These are phyloP conservation scores for Eilema caniola DNA, from an alignment of 2,888 invertebrate genomes.

Conservation along the genomic window DNA sequence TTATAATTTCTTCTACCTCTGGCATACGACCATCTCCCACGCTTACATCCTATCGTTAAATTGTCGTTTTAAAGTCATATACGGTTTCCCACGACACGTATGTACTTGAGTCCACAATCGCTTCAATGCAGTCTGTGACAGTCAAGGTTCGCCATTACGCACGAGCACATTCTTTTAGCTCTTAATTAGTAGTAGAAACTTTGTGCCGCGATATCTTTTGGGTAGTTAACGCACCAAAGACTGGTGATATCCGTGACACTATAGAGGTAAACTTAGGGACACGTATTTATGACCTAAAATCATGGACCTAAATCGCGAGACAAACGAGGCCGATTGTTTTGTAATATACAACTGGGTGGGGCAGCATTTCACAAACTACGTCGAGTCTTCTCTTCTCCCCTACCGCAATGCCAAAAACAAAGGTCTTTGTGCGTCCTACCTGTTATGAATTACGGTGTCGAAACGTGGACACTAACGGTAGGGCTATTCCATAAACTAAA, in stretches of 20 bases:
- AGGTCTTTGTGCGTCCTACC: too few species aligned
- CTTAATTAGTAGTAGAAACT: not conserved
- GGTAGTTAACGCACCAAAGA: not conserved
- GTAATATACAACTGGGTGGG: too few species aligned
- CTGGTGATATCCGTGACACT: not conserved
- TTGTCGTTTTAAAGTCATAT: constrained; percentile 47
- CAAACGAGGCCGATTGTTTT: too few species aligned
- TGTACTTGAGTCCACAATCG: constrained; percentile 37
- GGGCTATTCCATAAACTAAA: too few species aligned
- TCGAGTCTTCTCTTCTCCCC: too few species aligned
- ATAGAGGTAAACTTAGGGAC: too few species aligned
- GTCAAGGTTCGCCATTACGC: constrained; percentile 34
- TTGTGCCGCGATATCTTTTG: not conserved
- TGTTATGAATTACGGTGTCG: too few species aligned
- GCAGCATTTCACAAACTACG: too few species aligned
- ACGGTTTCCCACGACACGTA: constrained; percentile 45
- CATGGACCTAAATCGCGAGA: too few species aligned
- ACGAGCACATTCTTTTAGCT: not conserved
- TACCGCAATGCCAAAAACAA: too few species aligned
- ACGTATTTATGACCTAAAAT: too few species aligned
- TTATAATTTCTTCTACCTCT: not conserved
- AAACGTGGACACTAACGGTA: too few species aligned
- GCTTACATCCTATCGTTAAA: constrained; percentile 49
- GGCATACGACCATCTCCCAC: constrained; percentile 45
- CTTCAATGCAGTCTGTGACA: constrained; percentile 42